These are phyloP conservation scores for Diplazon laetatorius DNA, from an alignment of 2,888 invertebrate genomes.

Conservation along the genomic window DNA sequence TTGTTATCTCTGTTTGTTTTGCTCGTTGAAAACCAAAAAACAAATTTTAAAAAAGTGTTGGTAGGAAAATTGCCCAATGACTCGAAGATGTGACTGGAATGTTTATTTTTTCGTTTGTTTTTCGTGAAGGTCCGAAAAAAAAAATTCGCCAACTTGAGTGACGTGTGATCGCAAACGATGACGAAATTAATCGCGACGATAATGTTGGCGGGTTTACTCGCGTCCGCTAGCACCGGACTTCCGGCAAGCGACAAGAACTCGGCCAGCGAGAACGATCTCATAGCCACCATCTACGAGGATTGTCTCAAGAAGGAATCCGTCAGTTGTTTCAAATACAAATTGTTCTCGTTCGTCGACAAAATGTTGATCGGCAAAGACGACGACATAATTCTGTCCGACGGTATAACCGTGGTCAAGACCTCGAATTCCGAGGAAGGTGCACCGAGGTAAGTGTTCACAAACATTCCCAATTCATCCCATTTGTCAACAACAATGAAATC, in stretches of 20 bases:
- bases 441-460: constrained; percentile 87
- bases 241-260: constrained; percentile 88
- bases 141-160: no score
- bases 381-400: constrained; percentile 90
- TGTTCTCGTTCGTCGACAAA: constrained; percentile 94
- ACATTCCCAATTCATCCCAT: no score
- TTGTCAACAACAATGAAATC: not conserved
- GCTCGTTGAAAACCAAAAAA: no score
- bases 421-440: constrained; percentile 88
- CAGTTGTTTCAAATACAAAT: constrained; percentile 93
- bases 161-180: constrained; percentile 64
- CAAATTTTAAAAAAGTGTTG: no score
- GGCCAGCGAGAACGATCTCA: constrained; percentile 89
- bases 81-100: no score
- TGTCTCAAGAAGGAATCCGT: constrained; percentile 92
- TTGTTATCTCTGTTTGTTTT: constrained; percentile 19
- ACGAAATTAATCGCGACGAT: constrained; percentile 71
- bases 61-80: no score
- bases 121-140: constrained; percentile 49
- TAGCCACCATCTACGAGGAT: constrained; percentile 90
- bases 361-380: constrained; percentile 92
- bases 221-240: no score
- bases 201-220: constrained; percentile 72
- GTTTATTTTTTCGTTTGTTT: constrained; percentile 27
- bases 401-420: constrained; percentile 92